Base-by-base conservation (phyloP, 2,888 invertebrate genomes). In the Anorthoa munda region DNA sequence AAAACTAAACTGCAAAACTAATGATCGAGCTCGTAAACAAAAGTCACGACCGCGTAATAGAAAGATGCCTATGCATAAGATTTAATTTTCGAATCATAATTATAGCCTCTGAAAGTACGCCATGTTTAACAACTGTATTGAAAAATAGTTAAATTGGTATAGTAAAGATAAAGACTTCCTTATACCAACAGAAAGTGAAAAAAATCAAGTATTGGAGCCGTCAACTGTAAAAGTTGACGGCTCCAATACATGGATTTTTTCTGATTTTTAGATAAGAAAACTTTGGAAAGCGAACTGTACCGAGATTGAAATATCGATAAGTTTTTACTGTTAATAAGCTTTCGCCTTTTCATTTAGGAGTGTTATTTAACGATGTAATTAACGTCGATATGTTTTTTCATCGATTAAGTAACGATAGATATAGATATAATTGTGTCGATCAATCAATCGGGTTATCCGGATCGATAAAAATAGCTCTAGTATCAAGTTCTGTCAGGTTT, bases 261-360 rank as follows among this genome's bases (percentile, higher is more conserved):
- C n/a, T n/a, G n/a, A n/a, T n/a, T n/a, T n/a, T n/a, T n/a, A n/a
- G 68, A 70, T 72, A 74, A 72, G 64, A 53, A 72, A 80, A 60
- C 55, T 72, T 76, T 84, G 72, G 77, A 86, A 87, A 86, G 84
- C 31, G n/a, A 50, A 70, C 56, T 66, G 68, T 58, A 72, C 31
- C n/a, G 51, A 74, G 86, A 86, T 86, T 81, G 66, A 76, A 72
- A 66, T 69, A 7, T 68, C 23, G 85, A 86, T 83, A 81, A 76
- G 26, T 68, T 58, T 73, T 68, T 21, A 66, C 66, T 61, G 79
- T 70, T 86, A 87, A 86, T 87, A 73, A 81, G 75, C 85, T 87
- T 82, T 87, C 82, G 51, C 72, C 64, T 77, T 83, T 72, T 79
- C 58, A 63, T 72, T 77, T 70, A 75, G 51, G 11, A 68, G 46